phyloP scores from a whole-genome alignment of 1,140 invertebrate genomes.

The Hypsibius dujardini region DNA sequence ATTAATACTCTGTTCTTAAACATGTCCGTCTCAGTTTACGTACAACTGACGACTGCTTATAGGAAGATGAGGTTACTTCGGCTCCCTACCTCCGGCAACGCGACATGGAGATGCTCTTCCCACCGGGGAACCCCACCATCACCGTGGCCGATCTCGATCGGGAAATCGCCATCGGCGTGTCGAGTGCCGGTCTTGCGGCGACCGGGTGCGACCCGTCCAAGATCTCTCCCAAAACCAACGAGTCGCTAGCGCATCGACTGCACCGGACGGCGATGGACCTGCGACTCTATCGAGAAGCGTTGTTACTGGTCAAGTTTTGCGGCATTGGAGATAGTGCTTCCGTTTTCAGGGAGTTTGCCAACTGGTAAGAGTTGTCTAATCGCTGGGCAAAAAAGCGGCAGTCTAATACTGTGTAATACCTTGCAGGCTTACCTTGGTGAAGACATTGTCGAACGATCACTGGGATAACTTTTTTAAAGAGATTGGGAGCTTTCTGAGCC shows the following conservation, averaged over 20 bases:
- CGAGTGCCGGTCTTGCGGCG: no score
- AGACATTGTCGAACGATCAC: not conserved
- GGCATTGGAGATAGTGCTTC: not conserved
- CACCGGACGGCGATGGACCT: not conserved
- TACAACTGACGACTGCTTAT: not conserved
- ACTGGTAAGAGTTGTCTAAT: not conserved
- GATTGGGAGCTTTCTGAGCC: not conserved
- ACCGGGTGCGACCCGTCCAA: no score
- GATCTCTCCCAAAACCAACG: not conserved
- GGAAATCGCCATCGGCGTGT: not conserved
- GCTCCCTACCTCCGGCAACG: not conserved
- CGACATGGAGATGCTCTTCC: not conserved
- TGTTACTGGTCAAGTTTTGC: not conserved
- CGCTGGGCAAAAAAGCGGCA: not conserved
- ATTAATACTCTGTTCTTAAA: not conserved
- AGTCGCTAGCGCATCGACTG: not conserved
- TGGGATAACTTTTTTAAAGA: not conserved
- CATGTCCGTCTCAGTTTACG: not conserved
- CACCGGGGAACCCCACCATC: not conserved
- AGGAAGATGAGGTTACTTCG: not conserved
- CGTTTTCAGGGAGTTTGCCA: conserved; percentile 5
- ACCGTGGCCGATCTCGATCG: not conserved
- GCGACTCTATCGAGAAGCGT: not conserved
- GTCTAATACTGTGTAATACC: not conserved
- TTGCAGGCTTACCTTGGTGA: not conserved